phyloP scores from a whole-genome alignment of 2,888 invertebrate species.

The Corythucha ciliata region DNA sequence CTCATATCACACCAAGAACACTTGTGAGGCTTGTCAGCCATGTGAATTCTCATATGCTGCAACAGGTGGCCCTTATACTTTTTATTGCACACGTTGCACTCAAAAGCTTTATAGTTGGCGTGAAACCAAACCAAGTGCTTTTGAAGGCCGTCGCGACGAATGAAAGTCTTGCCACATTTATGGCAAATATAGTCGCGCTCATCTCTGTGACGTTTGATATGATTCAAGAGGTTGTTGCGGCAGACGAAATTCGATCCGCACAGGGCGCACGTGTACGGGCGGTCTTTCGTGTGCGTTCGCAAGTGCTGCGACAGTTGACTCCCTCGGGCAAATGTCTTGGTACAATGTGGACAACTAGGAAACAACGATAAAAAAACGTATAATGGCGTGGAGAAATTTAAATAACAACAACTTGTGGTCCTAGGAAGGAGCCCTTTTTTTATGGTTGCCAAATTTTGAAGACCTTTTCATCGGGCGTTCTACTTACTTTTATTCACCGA shows the following conservation, averaged over 20 bases:
- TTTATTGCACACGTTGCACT: conserved; percentile 72
- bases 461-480: too few species aligned
- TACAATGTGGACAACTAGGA: conserved; percentile 43
- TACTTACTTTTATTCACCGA: too few species aligned
- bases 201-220: conserved; percentile 56
- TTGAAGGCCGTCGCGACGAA: conserved; percentile 61
- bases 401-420: too few species aligned
- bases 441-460: too few species aligned
- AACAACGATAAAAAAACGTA: too few species aligned
- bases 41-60: conserved; percentile 74
- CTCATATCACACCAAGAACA: conserved; percentile 68
- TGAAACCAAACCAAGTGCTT: conserved; percentile 70
- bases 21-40: conserved; percentile 62
- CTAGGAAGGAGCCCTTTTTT: too few species aligned
- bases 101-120: conserved; percentile 60
- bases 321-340: conserved; percentile 59
- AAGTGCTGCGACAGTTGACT: conserved; percentile 68
- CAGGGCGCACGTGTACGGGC: conserved; percentile 59
- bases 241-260: conserved; percentile 64
- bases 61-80: conserved; percentile 70
- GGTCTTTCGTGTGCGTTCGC: conserved; percentile 61
- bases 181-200: conserved; percentile 69
- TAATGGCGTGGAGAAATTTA: too few species aligned
- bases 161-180: conserved; percentile 68
- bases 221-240: conserved; percentile 48